Conservation (phyloP, 2,888 invertebrate genomes). For the Rotaria magnacalcarata region DNA sequence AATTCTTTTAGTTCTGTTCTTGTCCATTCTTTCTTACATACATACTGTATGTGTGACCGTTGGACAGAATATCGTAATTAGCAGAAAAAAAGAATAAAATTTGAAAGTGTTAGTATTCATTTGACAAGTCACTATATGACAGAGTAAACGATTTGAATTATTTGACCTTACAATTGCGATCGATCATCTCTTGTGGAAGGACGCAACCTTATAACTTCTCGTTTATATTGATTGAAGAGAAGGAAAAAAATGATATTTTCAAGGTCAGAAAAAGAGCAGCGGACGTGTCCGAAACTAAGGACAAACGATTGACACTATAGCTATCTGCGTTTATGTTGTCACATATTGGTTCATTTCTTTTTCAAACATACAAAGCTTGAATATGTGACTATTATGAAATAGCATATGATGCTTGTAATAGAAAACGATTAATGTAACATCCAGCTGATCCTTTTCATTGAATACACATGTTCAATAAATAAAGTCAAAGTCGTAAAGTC, state of each 20-base stretch:
- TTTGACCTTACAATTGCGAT: neutral
- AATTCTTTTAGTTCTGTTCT: neutral
- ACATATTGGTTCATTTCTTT: constrained; percentile 2
- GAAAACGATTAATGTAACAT: neutral
- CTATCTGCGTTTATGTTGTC: neutral
- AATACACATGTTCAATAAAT: neutral
- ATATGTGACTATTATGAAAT: constrained; percentile 7
- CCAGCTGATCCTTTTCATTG: neutral
- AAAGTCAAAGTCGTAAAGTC: neutral
- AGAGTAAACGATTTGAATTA: neutral
- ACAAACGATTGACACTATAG: constrained; percentile 3
- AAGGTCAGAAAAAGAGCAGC: neutral
- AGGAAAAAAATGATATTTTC: neutral
- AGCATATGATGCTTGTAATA: neutral
- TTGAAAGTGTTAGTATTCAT: neutral
- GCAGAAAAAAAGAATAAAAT: neutral
- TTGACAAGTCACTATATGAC: neutral
- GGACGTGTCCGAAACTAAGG: neutral
- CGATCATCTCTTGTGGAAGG: neutral
- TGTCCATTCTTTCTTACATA: neutral
- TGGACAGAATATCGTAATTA: neutral
- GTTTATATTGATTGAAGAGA: neutral
- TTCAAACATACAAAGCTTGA: constrained; percentile 3
- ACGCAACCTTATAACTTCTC: neutral
- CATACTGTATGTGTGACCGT: neutral